Percentiles rank a stretch among this genome's conserved stretches.
Conservation (phyloP, 2,888 invertebrate genomes). For the Ophion ellenae region DNA sequence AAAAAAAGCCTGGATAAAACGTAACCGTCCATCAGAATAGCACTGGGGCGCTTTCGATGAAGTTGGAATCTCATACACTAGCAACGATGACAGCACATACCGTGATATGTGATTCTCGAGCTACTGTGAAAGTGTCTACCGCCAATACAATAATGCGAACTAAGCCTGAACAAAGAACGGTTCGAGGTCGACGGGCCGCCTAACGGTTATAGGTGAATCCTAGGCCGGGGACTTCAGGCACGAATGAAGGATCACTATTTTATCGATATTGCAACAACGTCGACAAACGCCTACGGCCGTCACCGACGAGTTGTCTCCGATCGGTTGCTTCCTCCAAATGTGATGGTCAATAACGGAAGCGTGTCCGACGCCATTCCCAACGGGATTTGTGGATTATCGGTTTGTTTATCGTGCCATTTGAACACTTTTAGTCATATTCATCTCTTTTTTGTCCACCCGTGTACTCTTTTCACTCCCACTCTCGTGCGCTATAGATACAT, state of each 20-base stretch:
- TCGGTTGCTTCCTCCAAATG: constrained; percentile 62
- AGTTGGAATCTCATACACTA: constrained; percentile 4
- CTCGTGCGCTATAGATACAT: background rate
- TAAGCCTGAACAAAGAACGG: constrained; percentile 44
- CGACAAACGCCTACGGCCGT: constrained; percentile 65
- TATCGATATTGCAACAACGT: constrained; percentile 78
- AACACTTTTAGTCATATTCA: constrained; percentile 70
- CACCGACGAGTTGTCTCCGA: constrained; percentile 74
- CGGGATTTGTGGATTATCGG: constrained; percentile 79
- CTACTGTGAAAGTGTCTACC: constrained; percentile 19
- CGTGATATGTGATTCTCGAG: constrained; percentile 66
- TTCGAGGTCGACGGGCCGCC: constrained; percentile 59
- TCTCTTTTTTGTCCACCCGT: constrained; percentile 2
- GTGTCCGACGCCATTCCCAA: constrained; percentile 77
- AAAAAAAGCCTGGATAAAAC: too few species aligned
- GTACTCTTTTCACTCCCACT: constrained; percentile 5
- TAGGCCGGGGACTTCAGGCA: constrained; percentile 75
- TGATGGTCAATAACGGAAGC: constrained; percentile 71
- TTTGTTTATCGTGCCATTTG: constrained; percentile 77
- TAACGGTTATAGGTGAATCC: constrained; percentile 76
- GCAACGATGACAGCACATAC: constrained; percentile 60
- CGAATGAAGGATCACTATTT: constrained; percentile 81
- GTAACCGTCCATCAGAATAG: constrained; percentile 10
- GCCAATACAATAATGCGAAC: constrained; percentile 54
- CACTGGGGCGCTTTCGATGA: too few species aligned